Percentiles rank a stretch among this genome's conserved stretches.
Evolutionary conservation across 30 jellyfish, hydroid and myxozoan species (phyloP).

Genomic region (Turritopsis rubra): DNA sequence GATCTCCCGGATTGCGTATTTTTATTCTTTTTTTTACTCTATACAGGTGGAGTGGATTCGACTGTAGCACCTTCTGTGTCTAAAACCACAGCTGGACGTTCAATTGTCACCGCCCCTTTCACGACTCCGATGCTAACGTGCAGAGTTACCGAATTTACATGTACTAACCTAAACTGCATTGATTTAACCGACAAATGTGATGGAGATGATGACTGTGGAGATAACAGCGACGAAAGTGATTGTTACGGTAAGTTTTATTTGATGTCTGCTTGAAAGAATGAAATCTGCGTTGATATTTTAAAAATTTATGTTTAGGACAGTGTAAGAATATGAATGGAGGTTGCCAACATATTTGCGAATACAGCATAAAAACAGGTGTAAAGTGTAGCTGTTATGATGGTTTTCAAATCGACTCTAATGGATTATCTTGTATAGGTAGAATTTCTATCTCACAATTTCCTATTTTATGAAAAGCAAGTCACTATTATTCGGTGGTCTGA

Average conservation of each 20-base stretch:
- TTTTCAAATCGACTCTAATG: conserved; percentile 30
- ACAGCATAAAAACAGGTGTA: conserved; percentile 16
- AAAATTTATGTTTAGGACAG: conserved; percentile 24
- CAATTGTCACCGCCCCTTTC: background rate
- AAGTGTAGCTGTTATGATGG: conserved; percentile 30
- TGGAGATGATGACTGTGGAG: conserved; percentile 38
- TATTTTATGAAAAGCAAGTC: background rate
- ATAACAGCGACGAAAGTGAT: conserved; percentile 31
- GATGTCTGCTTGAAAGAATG: background rate
- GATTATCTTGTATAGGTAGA: conserved; percentile 30
- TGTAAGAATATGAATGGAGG: conserved; percentile 27
- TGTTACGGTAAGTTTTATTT: conserved; percentile 7
- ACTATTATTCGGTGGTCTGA: no score
- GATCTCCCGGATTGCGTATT: background rate
- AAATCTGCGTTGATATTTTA: background rate
- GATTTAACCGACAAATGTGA: conserved; percentile 14
- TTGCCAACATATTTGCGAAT: conserved; percentile 30
- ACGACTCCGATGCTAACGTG: conserved; percentile 5
- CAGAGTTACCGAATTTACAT: conserved; percentile 12
- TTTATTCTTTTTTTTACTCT: background rate
- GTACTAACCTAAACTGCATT: conserved; percentile 16
- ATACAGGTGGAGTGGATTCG: background rate
- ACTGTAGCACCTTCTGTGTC: conserved; percentile 1
- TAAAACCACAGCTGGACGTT: background rate
- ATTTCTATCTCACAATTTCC: background rate